Base-by-base conservation (phyloP, 2,888 invertebrate genomes). In the Drosophila histrio region DNA sequence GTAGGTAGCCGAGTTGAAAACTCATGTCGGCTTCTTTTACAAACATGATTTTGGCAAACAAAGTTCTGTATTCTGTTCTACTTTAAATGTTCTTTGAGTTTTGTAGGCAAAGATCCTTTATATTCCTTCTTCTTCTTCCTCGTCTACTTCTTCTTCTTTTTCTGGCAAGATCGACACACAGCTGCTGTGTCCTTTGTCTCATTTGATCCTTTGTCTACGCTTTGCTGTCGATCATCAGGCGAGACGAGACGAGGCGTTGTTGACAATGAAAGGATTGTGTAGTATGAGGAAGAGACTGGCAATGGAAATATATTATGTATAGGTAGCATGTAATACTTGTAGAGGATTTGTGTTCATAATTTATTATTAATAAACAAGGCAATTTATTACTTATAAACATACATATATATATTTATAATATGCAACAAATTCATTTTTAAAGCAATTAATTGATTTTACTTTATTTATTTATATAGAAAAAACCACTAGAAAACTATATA, bases 11-110 rank as follows among this genome's bases (percentile, higher is more conserved):
- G 46, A 52, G 17, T 19, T 34, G 34, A 59, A 56, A 65, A 38
- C 80, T 65, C 59, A 77, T 74, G 77, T 36, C 70, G 64, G 46
- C 46, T 58, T 74, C 19, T 26, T 74, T 77, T 28, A 57, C 52
- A 85, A 85, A 82, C 83, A 78, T 79, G 85, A 85, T 79, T 85
- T 82, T 72, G 64, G 36, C 68, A 61, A 67, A 19, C 28, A 19
- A 44, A 24, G 17, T 26, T 38, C 17, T 50, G n/a, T 21, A 28
- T 39, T 39, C 9, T 38, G 19, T 28, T 38, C n/a, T 38, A 3
- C 22, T 22, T 22, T 11, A 17, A 30, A n/a, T 7, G 21, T 43
- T 43, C 19, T 19, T 19, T 17, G 1, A 24, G 13, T 6, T 47
- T 61, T 75, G 76, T 38, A 75, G 82, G 83, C 85, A 76, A 83